phyloP scores from a whole-genome alignment of 2,797 vertebrate genomes.

The Sebastolobus altivelis region DNA sequence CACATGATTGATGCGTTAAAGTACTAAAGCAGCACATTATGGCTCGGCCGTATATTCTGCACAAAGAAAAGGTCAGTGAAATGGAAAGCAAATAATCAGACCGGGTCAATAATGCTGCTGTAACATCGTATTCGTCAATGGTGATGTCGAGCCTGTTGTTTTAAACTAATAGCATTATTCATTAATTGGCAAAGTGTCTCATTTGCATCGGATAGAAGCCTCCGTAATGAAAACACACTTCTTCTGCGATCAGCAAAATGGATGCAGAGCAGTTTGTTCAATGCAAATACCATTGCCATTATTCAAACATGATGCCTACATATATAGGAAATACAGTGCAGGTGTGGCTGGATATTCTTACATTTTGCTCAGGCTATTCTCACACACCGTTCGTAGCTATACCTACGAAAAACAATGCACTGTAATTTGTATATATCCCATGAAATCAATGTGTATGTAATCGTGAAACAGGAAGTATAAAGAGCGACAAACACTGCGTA shows the following conservation, averaged over 20 bases:
- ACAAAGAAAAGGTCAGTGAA: constrained; percentile 59
- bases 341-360: not conserved
- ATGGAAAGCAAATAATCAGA: constrained; percentile 65
- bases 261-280: constrained; percentile 63
- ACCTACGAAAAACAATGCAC: no score
- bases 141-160: constrained; percentile 55
- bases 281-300: constrained; percentile 60
- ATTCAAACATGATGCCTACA: constrained; percentile 45
- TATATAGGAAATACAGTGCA: constrained; percentile 4
- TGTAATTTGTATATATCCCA: no score
- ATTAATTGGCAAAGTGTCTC: constrained; percentile 76
- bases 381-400: no score
- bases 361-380: not conserved
- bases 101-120: constrained; percentile 54
- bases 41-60: constrained; percentile 36
- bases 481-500: no score
- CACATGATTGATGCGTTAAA: constrained; percentile 66
- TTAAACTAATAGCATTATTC: constrained; percentile 67
- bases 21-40: constrained; percentile 57
- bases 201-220: constrained; percentile 68
- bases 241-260: constrained; percentile 65
- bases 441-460: no score
- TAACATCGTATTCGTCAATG: constrained; percentile 53
- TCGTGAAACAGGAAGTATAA: no score
- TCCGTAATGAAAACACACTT: constrained; percentile 72